These are phyloP conservation scores for Perdix hodgsoniae DNA, from an alignment of 2,797 vertebrate species.

Conservation along the genomic window DNA sequence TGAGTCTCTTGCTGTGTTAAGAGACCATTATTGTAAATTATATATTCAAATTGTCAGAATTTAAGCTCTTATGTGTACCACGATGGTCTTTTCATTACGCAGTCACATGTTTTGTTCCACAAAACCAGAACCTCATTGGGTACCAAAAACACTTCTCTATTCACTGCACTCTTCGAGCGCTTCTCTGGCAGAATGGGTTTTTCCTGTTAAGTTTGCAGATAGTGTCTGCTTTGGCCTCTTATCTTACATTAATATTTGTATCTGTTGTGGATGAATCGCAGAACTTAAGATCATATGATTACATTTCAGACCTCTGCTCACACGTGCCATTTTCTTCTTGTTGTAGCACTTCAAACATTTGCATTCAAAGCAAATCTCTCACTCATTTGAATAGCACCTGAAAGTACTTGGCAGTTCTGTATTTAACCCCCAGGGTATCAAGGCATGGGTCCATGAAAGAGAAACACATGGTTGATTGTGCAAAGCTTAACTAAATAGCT, in stretches of 20 bases:
- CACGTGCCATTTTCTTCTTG: background rate
- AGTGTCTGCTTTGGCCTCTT: background rate
- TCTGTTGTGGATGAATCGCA: background rate
- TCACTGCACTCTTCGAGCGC: fast-evolving
- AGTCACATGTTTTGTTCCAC: background rate
- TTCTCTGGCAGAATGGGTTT: background rate
- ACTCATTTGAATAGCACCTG: background rate
- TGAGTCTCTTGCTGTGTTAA: background rate
- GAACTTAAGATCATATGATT: background rate
- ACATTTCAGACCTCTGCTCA: background rate
- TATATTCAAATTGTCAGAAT: background rate
- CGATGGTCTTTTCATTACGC: fast-evolving
- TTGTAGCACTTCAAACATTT: background rate
- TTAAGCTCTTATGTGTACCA: background rate
- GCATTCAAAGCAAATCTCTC: background rate
- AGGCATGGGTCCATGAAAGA: background rate
- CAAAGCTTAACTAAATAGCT: background rate
- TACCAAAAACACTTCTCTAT: background rate
- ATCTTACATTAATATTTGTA: fast-evolving
- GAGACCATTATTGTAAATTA: background rate
- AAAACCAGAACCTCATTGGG: background rate
- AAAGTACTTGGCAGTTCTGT: background rate
- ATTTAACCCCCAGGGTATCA: background rate
- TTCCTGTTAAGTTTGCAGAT: background rate
- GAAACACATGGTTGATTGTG: background rate